These are phyloP conservation scores for Hemichromis elongatus DNA, from an alignment of 2,113 vertebrate species.

Conservation along the genomic window DNA sequence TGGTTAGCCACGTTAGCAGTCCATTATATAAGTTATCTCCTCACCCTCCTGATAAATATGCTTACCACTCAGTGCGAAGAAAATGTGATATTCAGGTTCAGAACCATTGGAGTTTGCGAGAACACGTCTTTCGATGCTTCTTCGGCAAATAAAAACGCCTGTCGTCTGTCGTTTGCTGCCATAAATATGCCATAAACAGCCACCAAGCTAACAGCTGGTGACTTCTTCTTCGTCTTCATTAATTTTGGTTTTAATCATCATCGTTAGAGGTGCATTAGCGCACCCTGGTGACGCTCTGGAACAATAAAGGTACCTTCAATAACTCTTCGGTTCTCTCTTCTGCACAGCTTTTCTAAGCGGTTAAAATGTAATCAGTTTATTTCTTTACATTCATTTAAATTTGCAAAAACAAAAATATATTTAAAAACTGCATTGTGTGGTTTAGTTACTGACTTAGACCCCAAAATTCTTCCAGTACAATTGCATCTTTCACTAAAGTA, in stretches of 20 bases:
- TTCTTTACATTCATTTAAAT: not conserved
- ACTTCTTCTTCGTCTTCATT: not conserved
- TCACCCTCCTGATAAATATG: not conserved
- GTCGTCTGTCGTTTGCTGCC: not conserved
- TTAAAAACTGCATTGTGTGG: not conserved
- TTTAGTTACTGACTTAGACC: not conserved
- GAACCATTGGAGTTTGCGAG: slow-evolving; percentile 10
- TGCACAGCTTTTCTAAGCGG: not conserved
- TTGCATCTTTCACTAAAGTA: not conserved
- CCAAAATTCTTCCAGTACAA: not conserved
- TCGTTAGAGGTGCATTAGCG: not conserved
- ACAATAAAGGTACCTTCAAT: not conserved
- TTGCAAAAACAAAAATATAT: not conserved
- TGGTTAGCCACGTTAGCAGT: not conserved
- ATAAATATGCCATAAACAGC: not conserved
- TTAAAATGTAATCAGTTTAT: not conserved
- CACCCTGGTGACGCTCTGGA: not conserved
- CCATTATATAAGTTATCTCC: not conserved
- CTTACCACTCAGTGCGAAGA: slow-evolving; percentile 40
- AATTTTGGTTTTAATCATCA: not conserved
- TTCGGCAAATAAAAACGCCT: not conserved
- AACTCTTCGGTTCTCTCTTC: not conserved
- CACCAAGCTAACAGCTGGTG: slow-evolving; percentile 1
- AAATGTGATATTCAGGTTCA: not conserved
- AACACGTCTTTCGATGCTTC: not conserved